These are phyloP conservation scores for Littorina saxatilis DNA, from an alignment of 1,140 invertebrate species.

Conservation along the genomic window DNA sequence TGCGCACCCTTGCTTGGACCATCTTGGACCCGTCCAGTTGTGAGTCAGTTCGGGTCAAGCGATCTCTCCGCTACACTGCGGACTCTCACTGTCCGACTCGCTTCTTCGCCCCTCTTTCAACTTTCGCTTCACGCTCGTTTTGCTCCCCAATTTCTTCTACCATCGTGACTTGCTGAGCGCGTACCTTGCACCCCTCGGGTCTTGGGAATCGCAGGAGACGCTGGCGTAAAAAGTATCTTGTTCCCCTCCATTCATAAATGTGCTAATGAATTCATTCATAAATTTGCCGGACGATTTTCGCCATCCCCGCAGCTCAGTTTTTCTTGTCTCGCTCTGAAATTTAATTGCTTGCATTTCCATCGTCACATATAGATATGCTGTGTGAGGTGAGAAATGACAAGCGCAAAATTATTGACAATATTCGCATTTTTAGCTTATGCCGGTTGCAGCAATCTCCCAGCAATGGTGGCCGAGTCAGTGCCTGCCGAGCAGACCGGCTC, in stretches of 20 bases:
- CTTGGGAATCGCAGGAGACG: background rate
- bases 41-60: no score
- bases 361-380: background rate
- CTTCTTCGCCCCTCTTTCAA: background rate
- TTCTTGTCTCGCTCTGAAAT: background rate
- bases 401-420: conserved; percentile 15
- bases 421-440: conserved; percentile 5
- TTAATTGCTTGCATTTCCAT: background rate
- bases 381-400: conserved; percentile 16
- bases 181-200: no score
- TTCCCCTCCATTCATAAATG: conserved; percentile 13
- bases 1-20: no score
- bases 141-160: background rate
- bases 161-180: background rate
- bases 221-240: background rate
- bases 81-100: background rate
- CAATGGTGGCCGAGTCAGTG: conserved; percentile 25
- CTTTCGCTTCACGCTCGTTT: background rate
- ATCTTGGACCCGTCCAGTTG: no score
- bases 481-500: conserved; percentile 51
- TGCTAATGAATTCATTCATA: conserved; percentile 24
- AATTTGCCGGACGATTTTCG: background rate
- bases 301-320: background rate
- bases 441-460: conserved; percentile 15
- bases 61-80: no score